Evolutionary conservation across 2,113 vertebrate species (phyloP), one percentile per base, ranked within the genome.

Genomic region (Junco hyemalis): DNA sequence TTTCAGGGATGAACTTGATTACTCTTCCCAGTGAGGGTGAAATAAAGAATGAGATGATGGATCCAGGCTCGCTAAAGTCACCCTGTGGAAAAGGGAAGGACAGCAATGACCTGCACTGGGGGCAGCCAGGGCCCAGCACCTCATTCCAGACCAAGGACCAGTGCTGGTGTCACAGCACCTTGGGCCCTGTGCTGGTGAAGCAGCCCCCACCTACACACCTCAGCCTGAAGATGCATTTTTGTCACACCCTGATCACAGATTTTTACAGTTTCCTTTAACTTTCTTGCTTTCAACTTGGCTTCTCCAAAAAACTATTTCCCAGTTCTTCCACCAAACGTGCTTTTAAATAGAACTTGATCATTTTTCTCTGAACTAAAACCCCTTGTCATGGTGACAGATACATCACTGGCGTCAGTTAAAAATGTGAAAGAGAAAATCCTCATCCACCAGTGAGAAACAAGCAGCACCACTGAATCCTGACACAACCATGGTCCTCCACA

Each of bases 61-160:
- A 82, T 35, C 53, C 66, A 80, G n/a, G 50, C 23, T 66, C 38
- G 44, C 45, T 45, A 2, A 68, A 44, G 9, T 59, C 59, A 65
- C 71, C 20, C 24, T 11, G 18, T 79, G 29, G 73, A 54, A 69
- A 50, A 68, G 44, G 51, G 35, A 74, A 28, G 12, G 63, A 26
- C 33, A 65, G 78, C 1, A 2, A 20, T 51, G 48, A 29, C 38
- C 53, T 26, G 63, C 22, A 4, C 38, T 15, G 18, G 22, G 72
- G 47, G 14, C 25, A 83, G 24, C 15, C 45, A 35, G 33, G 33
- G 24, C 56, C 73, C 48, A 38, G 53, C 29, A 28, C 12, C 40
- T 40, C 1, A 0, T 51, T 44, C 13, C 90, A 72, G 66, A 2
- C 0, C 13, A 60, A 0, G 5, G 42, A 61, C 18, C 57, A 60